These are phyloP conservation scores for Darevskia nairensis DNA, from an alignment of 2,797 vertebrate genomes.

Conservation along the genomic window DNA sequence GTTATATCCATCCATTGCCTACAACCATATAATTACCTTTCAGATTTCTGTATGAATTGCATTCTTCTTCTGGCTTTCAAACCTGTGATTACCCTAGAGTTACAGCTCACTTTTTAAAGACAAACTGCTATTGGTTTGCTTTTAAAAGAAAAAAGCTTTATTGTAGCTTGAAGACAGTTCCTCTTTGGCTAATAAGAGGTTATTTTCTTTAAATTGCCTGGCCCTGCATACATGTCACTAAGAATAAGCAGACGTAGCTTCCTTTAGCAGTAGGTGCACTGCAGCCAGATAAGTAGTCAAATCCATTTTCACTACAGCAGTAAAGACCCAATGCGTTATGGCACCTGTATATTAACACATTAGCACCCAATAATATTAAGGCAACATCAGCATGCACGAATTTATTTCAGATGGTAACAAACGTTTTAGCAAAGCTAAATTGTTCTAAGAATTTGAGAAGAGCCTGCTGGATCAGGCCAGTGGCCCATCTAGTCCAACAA, in stretches of 20 bases:
- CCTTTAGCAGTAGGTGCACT: constrained; percentile 20
- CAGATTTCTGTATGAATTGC: constrained; percentile 3
- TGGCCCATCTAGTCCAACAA: too few relatives aligned
- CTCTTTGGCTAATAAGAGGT: constrained; percentile 25
- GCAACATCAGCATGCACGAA: neutral
- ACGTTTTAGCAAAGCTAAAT: constrained; percentile 11
- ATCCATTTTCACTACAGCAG: constrained; percentile 37
- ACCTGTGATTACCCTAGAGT: neutral
- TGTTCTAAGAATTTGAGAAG: neutral
- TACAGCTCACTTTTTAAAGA: constrained; percentile 13
- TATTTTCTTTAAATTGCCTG: constrained; percentile 26
- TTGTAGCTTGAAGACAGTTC: constrained; percentile 4
- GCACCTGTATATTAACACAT: constrained; percentile 21
- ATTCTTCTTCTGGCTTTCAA: constrained; percentile 29
- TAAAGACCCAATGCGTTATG: neutral
- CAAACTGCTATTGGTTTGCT: neutral
- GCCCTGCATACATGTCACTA: constrained; percentile 12
- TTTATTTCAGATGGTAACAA: neutral
- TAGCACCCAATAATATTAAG: neutral
- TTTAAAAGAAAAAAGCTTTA: constrained; percentile 9
- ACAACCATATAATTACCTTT: neutral
- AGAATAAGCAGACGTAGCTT: constrained; percentile 32
- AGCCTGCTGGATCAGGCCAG: too few relatives aligned
- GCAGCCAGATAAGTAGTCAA: constrained; percentile 20
- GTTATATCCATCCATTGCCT: neutral